Base-by-base conservation (phyloP, 2,888 invertebrate genomes). In the Scaptomyza flava region DNA sequence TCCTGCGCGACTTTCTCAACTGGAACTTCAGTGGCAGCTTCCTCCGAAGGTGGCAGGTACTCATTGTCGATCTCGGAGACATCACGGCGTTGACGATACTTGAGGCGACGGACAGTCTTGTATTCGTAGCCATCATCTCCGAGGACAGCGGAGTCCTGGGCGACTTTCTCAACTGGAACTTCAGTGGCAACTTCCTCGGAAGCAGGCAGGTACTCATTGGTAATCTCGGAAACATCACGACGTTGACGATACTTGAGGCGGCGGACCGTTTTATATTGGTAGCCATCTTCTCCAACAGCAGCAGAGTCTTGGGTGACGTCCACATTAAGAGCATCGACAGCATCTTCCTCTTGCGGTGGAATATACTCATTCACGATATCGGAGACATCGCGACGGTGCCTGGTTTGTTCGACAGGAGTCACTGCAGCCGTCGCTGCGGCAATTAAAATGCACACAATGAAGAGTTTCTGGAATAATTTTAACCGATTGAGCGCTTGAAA, bases 401-500 rank as follows among this genome's bases (percentile, higher is more conserved):
- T 89, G 79, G 80, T 61, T 77, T 87, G 89, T 81, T 90, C 83
- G 76, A 82, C 79, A 67, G 87, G 90, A 74, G 90, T 75, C 80
- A 80, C 83, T 79, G 91, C 89, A 75, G 91, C 89, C 77, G 88
- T 80, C 77, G 84, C 88, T 52, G 84, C 79, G 79, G 82, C 77
- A 75, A 89, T 79, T 27, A 89, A 79, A 31, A 89, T 79, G 79
- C 81, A 87, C 72, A 78, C 77, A 67, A 84, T 71, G 43, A 87
- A 81, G 50, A 89, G 52, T 89, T 83, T 87, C 89, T 88, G 60
- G 9, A 76, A 72, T 17, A 20, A 9, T 17, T 8, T 48, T 23
- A 23, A 69, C 27, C n/a, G 20, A n/a, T 45, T 34, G 20, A 6
- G 17, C 17, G 17, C 2, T 4, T 52, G 11, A 17, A 60, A 36